Evolutionary conservation across 2,888 invertebrate species (phyloP).

Genomic region (Parnassius smintheus): DNA sequence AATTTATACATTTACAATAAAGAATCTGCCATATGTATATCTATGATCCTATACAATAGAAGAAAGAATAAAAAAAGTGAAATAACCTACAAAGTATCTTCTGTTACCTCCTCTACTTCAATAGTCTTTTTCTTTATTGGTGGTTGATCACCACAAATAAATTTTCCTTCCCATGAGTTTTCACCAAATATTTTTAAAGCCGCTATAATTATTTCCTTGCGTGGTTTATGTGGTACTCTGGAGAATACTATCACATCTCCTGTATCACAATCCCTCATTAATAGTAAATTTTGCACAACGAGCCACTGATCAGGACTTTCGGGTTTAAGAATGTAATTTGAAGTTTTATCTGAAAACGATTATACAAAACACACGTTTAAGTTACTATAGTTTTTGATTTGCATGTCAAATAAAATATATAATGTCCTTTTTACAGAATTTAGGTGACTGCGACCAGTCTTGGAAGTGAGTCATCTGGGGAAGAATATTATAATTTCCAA

Average conservation of each 20-base stretch:
- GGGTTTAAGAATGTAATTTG: slow-evolving; percentile 7
- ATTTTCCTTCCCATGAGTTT: slow-evolving; percentile 13
- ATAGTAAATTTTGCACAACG: slow-evolving; percentile 26
- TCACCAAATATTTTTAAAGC: slow-evolving; percentile 17
- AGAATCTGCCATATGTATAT: too few species aligned
- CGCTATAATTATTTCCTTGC: slow-evolving; percentile 16
- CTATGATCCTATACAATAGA: too few species aligned
- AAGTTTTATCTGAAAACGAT: slow-evolving; percentile 11
- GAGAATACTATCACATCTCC: slow-evolving; percentile 27
- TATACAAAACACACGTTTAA: background rate
- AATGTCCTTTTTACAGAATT: too few species aligned
- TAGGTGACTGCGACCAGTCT: too few species aligned
- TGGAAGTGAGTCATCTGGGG: too few species aligned
- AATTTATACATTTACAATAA: too few species aligned
- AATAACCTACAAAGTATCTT: slow-evolving; percentile 1
- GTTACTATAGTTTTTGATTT: too few species aligned
- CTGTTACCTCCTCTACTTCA: slow-evolving; percentile 13
- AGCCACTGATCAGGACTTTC: slow-evolving; percentile 30
- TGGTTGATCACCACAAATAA: slow-evolving; percentile 24
- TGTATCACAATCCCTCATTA: slow-evolving; percentile 27
- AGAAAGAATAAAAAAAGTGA: too few species aligned
- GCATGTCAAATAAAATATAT: too few species aligned
- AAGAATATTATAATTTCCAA: too few species aligned
- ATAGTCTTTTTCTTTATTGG: slow-evolving; percentile 20
- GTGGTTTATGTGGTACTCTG: slow-evolving; percentile 28